Conservation (phyloP, 2,888 invertebrate species). For the Pachydiplax longipennis region DNA sequence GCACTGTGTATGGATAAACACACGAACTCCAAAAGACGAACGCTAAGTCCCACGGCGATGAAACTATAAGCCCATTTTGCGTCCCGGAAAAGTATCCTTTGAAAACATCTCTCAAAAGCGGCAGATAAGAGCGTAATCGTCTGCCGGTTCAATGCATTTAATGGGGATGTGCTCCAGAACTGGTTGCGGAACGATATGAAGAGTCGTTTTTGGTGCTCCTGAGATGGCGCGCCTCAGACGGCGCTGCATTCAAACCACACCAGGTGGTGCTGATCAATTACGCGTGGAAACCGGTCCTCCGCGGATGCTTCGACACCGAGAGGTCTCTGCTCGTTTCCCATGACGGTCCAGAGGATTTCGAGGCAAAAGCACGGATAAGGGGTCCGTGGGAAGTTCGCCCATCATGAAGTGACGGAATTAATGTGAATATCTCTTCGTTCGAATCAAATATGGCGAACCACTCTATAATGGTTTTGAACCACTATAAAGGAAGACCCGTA, state of each 20-base stretch:
- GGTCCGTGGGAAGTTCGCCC: neutral
- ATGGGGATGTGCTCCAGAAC: neutral
- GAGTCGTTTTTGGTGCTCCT: neutral
- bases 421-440: neutral
- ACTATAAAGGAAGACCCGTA: no score
- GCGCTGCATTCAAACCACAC: neutral
- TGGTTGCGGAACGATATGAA: neutral
- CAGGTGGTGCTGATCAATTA: constrained; percentile 27
- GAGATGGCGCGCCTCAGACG: neutral
- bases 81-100: no score
- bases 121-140: constrained; percentile 1
- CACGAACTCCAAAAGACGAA: no score
- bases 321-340: constrained; percentile 19
- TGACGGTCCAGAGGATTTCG: neutral
- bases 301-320: neutral
- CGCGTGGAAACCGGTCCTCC: constrained; percentile 27
- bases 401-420: neutral
- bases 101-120: neutral
- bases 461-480: no score
- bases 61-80: no score
- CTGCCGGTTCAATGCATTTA: constrained; percentile 1
- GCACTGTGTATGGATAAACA: no score
- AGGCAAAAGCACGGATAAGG: neutral
- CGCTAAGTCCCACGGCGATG: no score
- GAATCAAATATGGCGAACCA: neutral